Base-by-base conservation (phyloP, 2,888 invertebrate species). In the Oasisia sp. region DNA sequence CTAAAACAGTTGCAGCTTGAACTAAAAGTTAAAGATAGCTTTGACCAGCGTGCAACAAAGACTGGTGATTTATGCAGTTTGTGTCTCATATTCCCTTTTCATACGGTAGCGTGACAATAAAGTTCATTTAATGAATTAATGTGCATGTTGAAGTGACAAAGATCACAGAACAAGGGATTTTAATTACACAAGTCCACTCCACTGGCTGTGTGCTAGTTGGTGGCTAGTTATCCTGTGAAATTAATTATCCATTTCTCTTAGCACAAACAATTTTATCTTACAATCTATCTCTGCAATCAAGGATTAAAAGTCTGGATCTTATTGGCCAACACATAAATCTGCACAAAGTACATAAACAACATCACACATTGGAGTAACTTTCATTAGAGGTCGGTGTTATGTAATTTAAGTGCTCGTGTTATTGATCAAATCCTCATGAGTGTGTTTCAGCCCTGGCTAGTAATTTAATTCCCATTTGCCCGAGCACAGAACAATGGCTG, bases 401-500 rank as follows among this genome's bases (percentile, higher is more conserved):
- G 74, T 74, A 74, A 74, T n/a, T 74, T 74, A 5, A 74, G 74
- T 74, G 74, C 74, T 74, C 27, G 27, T 74, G 74, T 1, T 74
- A 74, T 74, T 74, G 74, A 74, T 74, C 74, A 74, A 74, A 74
- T 7, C 27, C 74, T 74, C 74, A 1, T 74, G 74, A 74, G 7
- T 74, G 74, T 74, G 27, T 19, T 56, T 74, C 74, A 74, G n/a
- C n/a, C 74, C 74, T 19, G 74, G 74, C n/a, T 27, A 27, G 74
- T 74, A 74, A 74, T 74, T 74, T 74, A 14, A 74, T 74, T 74
- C 27, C 74, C 74, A 74, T 74, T 74, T 74, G 74, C n/a, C 27
- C 74, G 27, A 74, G 74, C 74, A 74, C 74, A 74, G 74, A 74
- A 74, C 74, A 74, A 74, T 74, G 74, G 74, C 74, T 74, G 74